Evolutionary conservation across 1,140 invertebrate species (phyloP), one percentile per base, ranked within the genome.

Genomic region (Temnothorax nylanderi): DNA sequence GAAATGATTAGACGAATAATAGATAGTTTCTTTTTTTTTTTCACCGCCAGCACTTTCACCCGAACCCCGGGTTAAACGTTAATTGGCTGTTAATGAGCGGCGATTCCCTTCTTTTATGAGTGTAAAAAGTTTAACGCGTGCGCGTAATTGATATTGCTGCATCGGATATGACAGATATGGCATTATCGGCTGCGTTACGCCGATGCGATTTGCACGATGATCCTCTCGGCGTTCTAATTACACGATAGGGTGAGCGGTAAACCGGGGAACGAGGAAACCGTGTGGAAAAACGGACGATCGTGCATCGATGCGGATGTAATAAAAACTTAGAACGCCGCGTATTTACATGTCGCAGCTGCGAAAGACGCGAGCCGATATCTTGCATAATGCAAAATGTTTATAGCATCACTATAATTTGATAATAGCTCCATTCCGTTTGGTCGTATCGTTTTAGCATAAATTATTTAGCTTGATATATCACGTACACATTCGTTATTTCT

Each of bases 11-110:
- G 49, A 51, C 16, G 44, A 69, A 80, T 69, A 86, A 80, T 67
- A 81, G 85, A 86, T 58, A 64, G 76, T 80, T 86, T 82, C 85
- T 81, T 82, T 47, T 77, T 54, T n/a, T 78, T 86, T 76, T 65
- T 10, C 51, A 51, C 18, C 76, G 44, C 3, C 11, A 11, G 76
- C 32, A 60, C 85, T 86, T 86, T 86, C 85, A 81, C 85, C 51
- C 26, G 75, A 76, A 65, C 47, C n/a, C 11, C 41, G 44, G 76
- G 85, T 86, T 86, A 86, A 86, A 81, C 60, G 64, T 86, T 86
- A 86, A 86, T 86, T 86, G 85, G 60, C 77, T 69, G 76, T 86
- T 86, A 86, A 86, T 86, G 75, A 81, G 64, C 26, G 51, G 51
- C 75, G 13, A 78, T 71, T 47, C n/a, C 65, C 41, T 41, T 8